Evolutionary conservation across 2,888 invertebrate species (phyloP), one percentile per base, ranked within the genome.

Genomic region (Prosopocoilus inquinatus): DNA sequence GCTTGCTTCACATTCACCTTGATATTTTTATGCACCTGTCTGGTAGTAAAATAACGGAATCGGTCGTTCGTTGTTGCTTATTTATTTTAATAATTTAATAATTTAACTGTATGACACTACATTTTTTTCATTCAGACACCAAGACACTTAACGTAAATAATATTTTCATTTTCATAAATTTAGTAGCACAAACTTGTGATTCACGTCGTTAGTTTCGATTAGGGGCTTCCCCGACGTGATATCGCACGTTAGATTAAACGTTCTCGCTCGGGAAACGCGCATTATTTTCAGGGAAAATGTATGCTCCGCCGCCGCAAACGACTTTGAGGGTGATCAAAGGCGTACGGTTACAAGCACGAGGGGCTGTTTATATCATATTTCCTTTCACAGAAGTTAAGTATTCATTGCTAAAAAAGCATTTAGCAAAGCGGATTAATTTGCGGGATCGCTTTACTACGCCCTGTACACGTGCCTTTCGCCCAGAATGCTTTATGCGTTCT

Each of bases 301-400:
- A 15, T 41, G 41, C 9, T 41, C 16, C 12, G 41, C 41, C 12
- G 41, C 41, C 12, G 20, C 44, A 28, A 50, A 41, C 43, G 34
- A 20, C 50, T 50, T 50, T 16, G 47, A 47, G 47, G 41, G 52
- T 52, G 52, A 52, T 52, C 52, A 52, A 52, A 52, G 52, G 38
- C 28, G 47, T 13, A 32, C 52, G 36, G 13, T 33, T 47, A 36
- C 32, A 28, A 16, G 15, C 20, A 16, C 28, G 28, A 32, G 34
- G 34, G 38, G 13, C 41, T 38, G 52, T 41, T 38, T 41, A 32
- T 41, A 11, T 45, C 28, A 28, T 20, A 35, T 33, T 51, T 13
- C 38, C 48, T 36, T 36, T 9, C 36, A 28, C 34, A 13, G 33
- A 7, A 32, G 39, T 50, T 32, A 50, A 50, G 41, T 13, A 50